phyloP scores from a whole-genome alignment of 1,140 invertebrate genomes.

The Littorina saxatilis region DNA sequence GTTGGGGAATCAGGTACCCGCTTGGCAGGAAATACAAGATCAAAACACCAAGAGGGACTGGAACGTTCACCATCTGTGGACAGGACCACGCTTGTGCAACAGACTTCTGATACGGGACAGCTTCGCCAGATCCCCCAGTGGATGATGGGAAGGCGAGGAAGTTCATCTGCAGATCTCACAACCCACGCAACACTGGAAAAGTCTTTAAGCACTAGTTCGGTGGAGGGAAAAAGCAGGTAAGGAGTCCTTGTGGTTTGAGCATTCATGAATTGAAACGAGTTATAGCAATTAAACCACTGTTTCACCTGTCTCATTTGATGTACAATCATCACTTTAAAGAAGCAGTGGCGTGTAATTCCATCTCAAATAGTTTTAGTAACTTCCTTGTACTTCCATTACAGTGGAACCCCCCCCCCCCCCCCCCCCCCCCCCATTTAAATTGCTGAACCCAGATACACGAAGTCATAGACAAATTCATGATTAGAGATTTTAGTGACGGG shows the following conservation, averaged over 20 bases:
- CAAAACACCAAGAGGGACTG: background rate
- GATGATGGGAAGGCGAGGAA: constrained; percentile 30
- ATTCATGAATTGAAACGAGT: too few relatives aligned
- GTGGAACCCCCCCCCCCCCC: too few relatives aligned
- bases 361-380: too few relatives aligned
- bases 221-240: constrained; percentile 13
- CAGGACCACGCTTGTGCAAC: background rate
- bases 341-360: too few relatives aligned
- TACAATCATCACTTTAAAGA: too few relatives aligned
- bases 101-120: background rate
- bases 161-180: background rate
- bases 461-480: too few relatives aligned
- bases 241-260: background rate
- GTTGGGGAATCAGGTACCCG: constrained; percentile 33
- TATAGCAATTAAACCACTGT: too few relatives aligned
- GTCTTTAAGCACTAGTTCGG: constrained; percentile 34
- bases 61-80: background rate
- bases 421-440: too few relatives aligned
- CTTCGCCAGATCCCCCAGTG: constrained; percentile 25
- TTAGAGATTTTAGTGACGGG: too few relatives aligned
- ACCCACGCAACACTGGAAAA: constrained; percentile 6
- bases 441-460: too few relatives aligned
- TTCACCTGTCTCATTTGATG: too few relatives aligned
- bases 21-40: constrained; percentile 16
- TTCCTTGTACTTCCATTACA: too few relatives aligned